Conservation (phyloP, 2,888 invertebrate genomes). For the Ophion obscuratus region DNA sequence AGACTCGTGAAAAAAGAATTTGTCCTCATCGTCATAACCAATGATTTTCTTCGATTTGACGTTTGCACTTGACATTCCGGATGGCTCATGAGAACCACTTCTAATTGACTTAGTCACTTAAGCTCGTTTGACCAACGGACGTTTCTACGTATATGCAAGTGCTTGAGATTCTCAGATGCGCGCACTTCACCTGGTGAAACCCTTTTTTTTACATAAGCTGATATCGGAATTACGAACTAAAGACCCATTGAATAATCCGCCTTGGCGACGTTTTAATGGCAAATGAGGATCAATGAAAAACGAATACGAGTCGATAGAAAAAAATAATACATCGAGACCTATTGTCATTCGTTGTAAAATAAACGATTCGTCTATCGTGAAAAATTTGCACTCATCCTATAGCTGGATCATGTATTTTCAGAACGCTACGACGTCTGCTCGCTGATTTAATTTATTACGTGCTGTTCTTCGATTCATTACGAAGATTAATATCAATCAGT, state of each 20-base stretch:
- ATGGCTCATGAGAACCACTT: conserved; percentile 50
- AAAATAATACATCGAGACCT: no score
- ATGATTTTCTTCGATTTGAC: conserved; percentile 5
- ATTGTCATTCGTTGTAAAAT: no score
- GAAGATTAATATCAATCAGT: no score
- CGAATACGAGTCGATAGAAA: no score
- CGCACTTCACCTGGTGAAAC: conserved; percentile 59
- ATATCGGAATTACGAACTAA: conserved; percentile 35
- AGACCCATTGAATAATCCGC: conserved; percentile 22
- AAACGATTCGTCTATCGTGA: no score
- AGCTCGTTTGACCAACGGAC: conserved; percentile 56
- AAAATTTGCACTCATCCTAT: no score
- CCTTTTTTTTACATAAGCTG: conserved; percentile 56
- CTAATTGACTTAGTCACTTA: conserved; percentile 58
- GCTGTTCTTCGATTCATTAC: no score
- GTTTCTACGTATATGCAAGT: conserved; percentile 27
- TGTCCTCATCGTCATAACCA: background rate
- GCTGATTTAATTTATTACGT: no score
- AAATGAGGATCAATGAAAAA: no score
- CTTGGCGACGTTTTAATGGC: no score
- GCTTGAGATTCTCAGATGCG: conserved; percentile 23
- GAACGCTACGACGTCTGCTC: no score
- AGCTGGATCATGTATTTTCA: no score
- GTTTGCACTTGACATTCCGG: conserved; percentile 53
- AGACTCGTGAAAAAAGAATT: background rate